Percentiles rank a stretch among this genome's conserved stretches.
Evolutionary conservation across 2,888 invertebrate genomes (phyloP).

Genomic region (Lithosia quadra): DNA sequence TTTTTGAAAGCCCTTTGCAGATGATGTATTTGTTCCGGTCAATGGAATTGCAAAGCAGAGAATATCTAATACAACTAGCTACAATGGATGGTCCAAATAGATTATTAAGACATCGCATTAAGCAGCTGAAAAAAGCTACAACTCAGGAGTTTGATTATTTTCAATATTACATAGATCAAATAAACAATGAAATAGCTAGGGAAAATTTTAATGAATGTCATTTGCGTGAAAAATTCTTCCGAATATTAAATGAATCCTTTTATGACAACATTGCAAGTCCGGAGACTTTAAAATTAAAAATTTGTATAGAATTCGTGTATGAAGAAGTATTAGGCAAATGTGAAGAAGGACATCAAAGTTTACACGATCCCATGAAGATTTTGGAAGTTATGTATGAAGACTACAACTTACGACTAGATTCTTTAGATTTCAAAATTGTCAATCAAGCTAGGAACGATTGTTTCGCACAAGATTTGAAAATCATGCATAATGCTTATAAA

Average conservation of each 20-base stretch:
- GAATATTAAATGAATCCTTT: conserved; percentile 76
- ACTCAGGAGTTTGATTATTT: conserved; percentile 78
- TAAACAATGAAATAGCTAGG: conserved; percentile 71
- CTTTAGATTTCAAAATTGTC: conserved; percentile 78
- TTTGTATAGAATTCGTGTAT: conserved; percentile 82
- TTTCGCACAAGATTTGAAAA: conserved; percentile 79
- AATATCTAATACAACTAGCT: conserved; percentile 77
- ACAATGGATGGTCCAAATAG: conserved; percentile 74
- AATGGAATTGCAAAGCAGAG: conserved; percentile 82
- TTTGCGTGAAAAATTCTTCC: conserved; percentile 77
- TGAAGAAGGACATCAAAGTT: conserved; percentile 79
- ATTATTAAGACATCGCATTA: conserved; percentile 69
- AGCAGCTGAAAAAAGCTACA: conserved; percentile 69
- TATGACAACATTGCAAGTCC: conserved; percentile 79
- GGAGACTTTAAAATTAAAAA: conserved; percentile 74
- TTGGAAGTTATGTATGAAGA: conserved; percentile 82
- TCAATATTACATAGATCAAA: conserved; percentile 76
- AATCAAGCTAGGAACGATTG: conserved; percentile 77
- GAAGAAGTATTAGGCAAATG: conserved; percentile 81
- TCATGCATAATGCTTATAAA: conserved; percentile 77
- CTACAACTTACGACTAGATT: conserved; percentile 76
- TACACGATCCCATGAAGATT: conserved; percentile 81
- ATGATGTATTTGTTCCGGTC: conserved; percentile 78
- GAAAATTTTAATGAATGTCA: conserved; percentile 74
- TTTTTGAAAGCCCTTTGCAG: conserved; percentile 72